Percentiles rank a stretch among this genome's conserved stretches.
Conservation (phyloP, 2,888 invertebrate species). For the Drosophila siamana region DNA sequence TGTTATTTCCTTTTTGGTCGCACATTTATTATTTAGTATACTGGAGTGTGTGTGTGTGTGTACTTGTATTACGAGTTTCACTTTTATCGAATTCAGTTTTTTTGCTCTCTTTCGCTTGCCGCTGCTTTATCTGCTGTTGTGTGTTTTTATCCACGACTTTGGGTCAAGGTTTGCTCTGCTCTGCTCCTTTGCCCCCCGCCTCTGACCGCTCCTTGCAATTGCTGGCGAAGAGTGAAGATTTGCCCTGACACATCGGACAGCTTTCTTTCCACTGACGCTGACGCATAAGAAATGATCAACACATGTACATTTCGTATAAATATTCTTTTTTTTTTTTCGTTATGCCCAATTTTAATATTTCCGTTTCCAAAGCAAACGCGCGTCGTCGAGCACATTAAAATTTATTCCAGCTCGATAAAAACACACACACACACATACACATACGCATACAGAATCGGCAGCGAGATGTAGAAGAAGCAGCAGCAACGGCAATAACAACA, state of each 20-base stretch:
- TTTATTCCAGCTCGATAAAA: constrained; percentile 66
- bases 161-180: constrained; percentile 63
- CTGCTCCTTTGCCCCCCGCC: background rate
- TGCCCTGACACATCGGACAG: constrained; percentile 24
- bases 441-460: constrained; percentile 25
- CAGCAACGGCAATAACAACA: constrained; percentile 28
- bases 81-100: constrained; percentile 61
- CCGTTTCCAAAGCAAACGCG: constrained; percentile 59
- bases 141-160: constrained; percentile 56
- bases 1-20: constrained; percentile 59
- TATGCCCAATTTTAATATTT: constrained; percentile 71
- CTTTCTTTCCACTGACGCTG: constrained; percentile 6
- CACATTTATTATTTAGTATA: constrained; percentile 55
- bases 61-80: constrained; percentile 63
- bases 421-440: constrained; percentile 15
- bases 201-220: background rate
- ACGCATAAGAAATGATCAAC: constrained; percentile 19
- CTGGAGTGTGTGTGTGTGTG: constrained; percentile 8
- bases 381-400: constrained; percentile 61
- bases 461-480: constrained; percentile 17
- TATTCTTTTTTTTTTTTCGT: constrained; percentile 49
- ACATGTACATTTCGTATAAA: constrained; percentile 10
- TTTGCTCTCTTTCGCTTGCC: constrained; percentile 28
- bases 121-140: constrained; percentile 46
- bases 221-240: constrained; percentile 36